phyloP scores from a whole-genome alignment of 2,888 invertebrate genomes.

The Sinelater perroti region DNA sequence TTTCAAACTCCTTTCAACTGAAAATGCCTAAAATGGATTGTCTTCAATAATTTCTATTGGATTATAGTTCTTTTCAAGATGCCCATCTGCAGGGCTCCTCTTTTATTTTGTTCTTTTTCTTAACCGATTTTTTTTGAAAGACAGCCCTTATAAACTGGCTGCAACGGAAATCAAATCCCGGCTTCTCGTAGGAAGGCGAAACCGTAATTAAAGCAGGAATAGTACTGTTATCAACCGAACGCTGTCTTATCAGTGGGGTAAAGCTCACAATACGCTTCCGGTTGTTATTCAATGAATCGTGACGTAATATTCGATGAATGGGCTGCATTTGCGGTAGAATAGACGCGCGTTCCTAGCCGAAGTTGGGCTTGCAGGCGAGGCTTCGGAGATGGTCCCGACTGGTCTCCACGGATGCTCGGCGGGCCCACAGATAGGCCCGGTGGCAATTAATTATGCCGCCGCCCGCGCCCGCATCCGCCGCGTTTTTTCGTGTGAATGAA shows the following conservation, averaged over 20 bases:
- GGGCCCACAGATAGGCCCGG: constrained; percentile 24
- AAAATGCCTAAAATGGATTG: no score
- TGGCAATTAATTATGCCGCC: constrained; percentile 26
- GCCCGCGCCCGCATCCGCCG: constrained; percentile 20
- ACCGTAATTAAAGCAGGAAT: constrained; percentile 15
- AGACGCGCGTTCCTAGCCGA: constrained; percentile 31
- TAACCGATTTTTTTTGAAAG: no score
- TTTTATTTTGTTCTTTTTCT: no score
- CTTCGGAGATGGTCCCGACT: background rate
- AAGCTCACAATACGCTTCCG: constrained; percentile 40
- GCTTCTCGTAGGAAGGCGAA: no score
- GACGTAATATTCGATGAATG: constrained; percentile 45
- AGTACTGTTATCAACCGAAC: constrained; percentile 27
- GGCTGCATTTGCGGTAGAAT: constrained; percentile 41
- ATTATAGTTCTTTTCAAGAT: no score
- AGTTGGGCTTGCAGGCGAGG: background rate
- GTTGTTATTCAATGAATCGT: constrained; percentile 47
- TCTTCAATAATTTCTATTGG: no score
- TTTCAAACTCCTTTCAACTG: no score
- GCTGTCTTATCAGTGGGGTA: constrained; percentile 35
- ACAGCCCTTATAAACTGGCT: no score
- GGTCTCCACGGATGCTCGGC: background rate
- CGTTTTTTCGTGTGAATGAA: constrained; percentile 27
- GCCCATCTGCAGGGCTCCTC: no score
- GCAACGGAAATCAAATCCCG: no score